Base-by-base conservation (phyloP, 2,797 vertebrate species). In the Rhinichthys osculus region DNA sequence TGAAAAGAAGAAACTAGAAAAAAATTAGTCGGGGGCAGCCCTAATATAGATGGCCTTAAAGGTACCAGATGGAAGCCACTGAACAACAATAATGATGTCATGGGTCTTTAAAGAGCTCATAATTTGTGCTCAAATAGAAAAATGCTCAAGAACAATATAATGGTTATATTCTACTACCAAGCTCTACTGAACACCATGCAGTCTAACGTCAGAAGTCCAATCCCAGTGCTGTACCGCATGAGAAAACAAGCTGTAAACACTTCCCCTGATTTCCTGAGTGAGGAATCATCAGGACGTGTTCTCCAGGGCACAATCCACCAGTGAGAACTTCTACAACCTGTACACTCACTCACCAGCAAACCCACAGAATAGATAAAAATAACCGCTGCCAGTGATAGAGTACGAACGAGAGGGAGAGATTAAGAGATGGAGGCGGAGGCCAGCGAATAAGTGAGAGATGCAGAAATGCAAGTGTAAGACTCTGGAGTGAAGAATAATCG, bases 281-380 rank as follows among this genome's bases (percentile, higher is more conserved):
- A 79, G 21, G 84, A 85, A 66, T 85, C 84, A 30, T 81, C 78
- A 17, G 69, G 38, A 47, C 21, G 50, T 72, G 44, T 74, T 85
- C 78, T 85, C 78, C 57, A 62, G 78, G 33, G 78, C 30, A 62
- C 78, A 85, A 81, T 85, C 77, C 30, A 67, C 64, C 73, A 78
- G 77, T 57, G 40, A 85, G 77, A 57, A 84, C 83, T 70, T 85
- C 50, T 71, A 78, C 83, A 85, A 85, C 83, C 83, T 85, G 66
- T 27, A 73, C 70, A 81, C 52, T 84, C 64, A 54, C 66, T 70
- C 66, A 47, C 76, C 78, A 80, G 70, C 70, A 81, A 85, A 66
- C 84, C 84, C 84, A 85, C 84, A 81, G 84, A 73, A 74, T 19
- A 67, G 84, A 64, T 81, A 81, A 85, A 85, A 85, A 85, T 85